Evolutionary conservation across 2,113 vertebrate genomes (phyloP), one percentile per base, ranked within the genome.

Genomic region (Holacanthus passer): DNA sequence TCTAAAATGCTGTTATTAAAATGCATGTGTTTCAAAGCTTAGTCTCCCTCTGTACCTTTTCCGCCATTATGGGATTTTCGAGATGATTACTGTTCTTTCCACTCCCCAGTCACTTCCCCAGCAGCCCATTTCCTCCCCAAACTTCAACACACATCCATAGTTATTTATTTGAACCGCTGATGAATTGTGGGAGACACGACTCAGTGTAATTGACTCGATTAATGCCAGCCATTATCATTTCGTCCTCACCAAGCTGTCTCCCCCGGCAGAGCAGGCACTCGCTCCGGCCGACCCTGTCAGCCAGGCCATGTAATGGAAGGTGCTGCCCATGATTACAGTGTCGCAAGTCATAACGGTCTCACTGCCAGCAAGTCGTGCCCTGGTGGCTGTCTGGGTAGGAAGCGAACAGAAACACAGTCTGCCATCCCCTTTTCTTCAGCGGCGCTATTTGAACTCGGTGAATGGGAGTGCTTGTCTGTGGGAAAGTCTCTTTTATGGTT

Each of bases 241-340:
- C 81, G 74, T 90, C 89, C 73, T 84, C 81, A 73, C 78, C 78
- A 37, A 91, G 90, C 89, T 91, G 92, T 94, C 91, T 93, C 77
- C 83, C 67, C 64, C 27, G 37, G 73, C 81, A 56, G 83, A 72
- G 77, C 86, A 65, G 73, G 79, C 90, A 27, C 72, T 90, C 86
- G 63, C 59, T 27, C 74, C 63, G 84, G 74, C 53, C 76, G 86
- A 91, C 93, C 91, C 91, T 90, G 92, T 93, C 93, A 89, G 88
- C 87, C 90, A 63, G 87, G 87, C 88, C 88, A n/a, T 89, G 87
- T 93, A 93, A 92, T 91, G 89, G 87, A 92, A 91, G 93, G 92
- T 89, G 87, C 88, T 88, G 91, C 88, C 88, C 88, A 87, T 93
- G 90, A 95, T 95, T 94, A 93, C 92, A 84, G 82, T 94, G 94